Evolutionary conservation across 1,140 invertebrate species (phyloP).

Genomic region (Pseudoatta argentina): DNA sequence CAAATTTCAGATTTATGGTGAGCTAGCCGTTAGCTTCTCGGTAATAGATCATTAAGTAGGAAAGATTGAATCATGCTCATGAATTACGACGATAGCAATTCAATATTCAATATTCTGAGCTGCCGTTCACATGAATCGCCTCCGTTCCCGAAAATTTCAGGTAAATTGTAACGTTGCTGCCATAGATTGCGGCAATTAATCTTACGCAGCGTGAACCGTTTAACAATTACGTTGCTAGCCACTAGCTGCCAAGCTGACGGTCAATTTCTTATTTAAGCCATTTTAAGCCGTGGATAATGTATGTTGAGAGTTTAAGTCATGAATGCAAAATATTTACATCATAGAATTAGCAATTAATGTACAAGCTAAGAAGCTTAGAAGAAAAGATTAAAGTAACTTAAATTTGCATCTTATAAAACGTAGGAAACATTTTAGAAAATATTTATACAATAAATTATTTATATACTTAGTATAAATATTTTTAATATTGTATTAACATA

Average conservation of each 20-base stretch:
- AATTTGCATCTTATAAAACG: not conserved
- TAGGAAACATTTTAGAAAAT: not conserved
- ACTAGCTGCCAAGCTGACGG: constrained; percentile 35
- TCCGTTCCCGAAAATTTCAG: constrained; percentile 50
- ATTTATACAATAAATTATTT: not conserved
- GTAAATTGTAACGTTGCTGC: constrained; percentile 48
- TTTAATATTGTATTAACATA: not conserved
- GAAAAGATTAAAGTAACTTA: not conserved
- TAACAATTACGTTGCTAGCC: constrained; percentile 50
- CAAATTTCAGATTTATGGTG: constrained; percentile 3
- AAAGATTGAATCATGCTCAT: not conserved
- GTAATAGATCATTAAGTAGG: constrained; percentile 3
- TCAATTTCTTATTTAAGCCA: constrained; percentile 54
- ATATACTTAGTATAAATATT: not conserved
- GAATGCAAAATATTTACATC: constrained; percentile 28
- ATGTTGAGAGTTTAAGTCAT: not conserved
- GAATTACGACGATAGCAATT: constrained; percentile 13
- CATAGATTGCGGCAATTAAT: constrained; percentile 53
- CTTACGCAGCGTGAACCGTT: constrained; percentile 45
- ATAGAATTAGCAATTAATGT: not conserved
- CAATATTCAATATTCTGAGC: constrained; percentile 49
- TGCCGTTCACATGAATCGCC: not conserved
- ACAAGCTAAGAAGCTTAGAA: not conserved
- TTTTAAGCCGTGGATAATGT: constrained; percentile 14
- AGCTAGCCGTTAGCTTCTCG: not conserved